These are phyloP conservation scores for Drosophila ananassae DNA, from an alignment of 1,140 invertebrate species.

Conservation along the genomic window DNA sequence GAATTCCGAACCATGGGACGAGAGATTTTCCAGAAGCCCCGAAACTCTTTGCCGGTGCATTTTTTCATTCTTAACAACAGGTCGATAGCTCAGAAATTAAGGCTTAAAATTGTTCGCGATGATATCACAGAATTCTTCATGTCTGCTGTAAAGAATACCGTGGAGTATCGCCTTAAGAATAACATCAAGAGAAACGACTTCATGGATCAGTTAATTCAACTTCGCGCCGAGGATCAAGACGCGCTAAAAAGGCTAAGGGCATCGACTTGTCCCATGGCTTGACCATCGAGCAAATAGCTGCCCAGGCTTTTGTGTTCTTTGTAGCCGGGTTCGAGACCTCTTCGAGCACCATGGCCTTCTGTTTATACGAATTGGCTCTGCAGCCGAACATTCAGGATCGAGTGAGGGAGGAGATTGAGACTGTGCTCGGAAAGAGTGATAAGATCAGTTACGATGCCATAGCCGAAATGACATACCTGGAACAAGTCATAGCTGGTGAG, in stretches of 20 bases:
- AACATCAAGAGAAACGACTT: conserved; percentile 83
- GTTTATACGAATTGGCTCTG: conserved; percentile 80
- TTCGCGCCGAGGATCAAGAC: conserved; percentile 55
- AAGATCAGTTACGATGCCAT: conserved; percentile 77
- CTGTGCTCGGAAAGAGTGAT: conserved; percentile 28
- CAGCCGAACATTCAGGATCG: conserved; percentile 85
- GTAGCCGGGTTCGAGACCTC: conserved; percentile 79
- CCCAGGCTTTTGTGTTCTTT: conserved; percentile 76
- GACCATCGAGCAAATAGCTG: conserved; percentile 71
- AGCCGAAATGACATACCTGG: conserved; percentile 72
- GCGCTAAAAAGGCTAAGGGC: conserved; percentile 25
- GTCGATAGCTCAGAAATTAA: conserved; percentile 43
- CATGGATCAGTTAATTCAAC: conserved; percentile 80
- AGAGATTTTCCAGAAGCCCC: conserved; percentile 53
- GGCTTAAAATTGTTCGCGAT: conserved; percentile 59
- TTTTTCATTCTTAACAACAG: conserved; percentile 53
- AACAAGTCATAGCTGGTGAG: conserved; percentile 80
- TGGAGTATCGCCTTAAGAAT: conserved; percentile 81
- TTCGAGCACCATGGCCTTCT: conserved; percentile 84
- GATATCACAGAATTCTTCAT: conserved; percentile 82
- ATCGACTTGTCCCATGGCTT: conserved; percentile 56
- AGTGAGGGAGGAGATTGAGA: conserved; percentile 84
- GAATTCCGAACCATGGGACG: conserved; percentile 84
- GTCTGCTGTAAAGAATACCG: conserved; percentile 72
- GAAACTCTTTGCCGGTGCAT: conserved; percentile 37